Evolutionary conservation across 2,888 invertebrate species (phyloP).

Genomic region (Steromphala cineraria): DNA sequence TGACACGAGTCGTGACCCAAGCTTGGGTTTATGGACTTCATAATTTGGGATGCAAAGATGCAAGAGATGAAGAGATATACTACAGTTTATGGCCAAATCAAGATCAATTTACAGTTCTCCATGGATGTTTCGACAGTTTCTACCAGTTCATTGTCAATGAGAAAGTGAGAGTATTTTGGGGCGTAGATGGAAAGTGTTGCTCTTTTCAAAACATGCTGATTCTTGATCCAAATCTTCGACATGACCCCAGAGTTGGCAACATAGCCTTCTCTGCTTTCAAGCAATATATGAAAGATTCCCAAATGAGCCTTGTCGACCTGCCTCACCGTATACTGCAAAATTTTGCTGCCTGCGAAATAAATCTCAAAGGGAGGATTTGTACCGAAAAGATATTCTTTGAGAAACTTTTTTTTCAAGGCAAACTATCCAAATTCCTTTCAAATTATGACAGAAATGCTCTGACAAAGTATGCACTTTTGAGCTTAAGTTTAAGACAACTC

Average conservation of each 20-base stretch:
- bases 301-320: conserved; percentile 12
- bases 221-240: conserved; percentile 33
- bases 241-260: background rate
- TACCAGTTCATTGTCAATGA: background rate
- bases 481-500: conserved; percentile 26
- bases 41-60: background rate
- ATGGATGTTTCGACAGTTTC: background rate
- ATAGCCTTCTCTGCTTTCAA: conserved; percentile 29
- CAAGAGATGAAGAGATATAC: conserved; percentile 21
- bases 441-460: conserved; percentile 39
- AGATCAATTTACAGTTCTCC: background rate
- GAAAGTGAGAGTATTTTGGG: background rate
- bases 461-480: conserved; percentile 41
- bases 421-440: conserved; percentile 19
- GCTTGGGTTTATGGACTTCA: conserved; percentile 47
- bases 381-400: conserved; percentile 41
- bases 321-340: conserved; percentile 23
- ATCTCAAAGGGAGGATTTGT: conserved; percentile 36
- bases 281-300: background rate
- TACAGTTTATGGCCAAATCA: conserved; percentile 55
- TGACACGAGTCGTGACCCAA: conserved; percentile 43
- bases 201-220: conserved; percentile 39
- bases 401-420: conserved; percentile 46
- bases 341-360: background rate
- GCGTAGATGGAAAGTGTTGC: conserved; percentile 33